These are phyloP conservation scores for Monodelphis domestica DNA, from an alignment of 2,797 vertebrate genomes.

Conservation along the genomic window DNA sequence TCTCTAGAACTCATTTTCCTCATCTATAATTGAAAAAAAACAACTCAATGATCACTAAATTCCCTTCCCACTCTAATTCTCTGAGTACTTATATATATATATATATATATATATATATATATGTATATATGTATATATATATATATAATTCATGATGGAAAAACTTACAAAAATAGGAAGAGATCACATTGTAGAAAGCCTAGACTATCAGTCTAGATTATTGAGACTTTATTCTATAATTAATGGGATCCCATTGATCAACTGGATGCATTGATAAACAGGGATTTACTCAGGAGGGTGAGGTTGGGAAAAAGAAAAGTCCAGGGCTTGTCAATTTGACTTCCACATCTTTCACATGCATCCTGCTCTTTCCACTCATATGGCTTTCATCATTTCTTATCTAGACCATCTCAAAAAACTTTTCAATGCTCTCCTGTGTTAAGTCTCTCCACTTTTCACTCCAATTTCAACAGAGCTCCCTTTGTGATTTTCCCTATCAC, in stretches of 20 bases:
- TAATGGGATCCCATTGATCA: neutral
- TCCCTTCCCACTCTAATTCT: neutral
- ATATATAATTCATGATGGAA: neutral
- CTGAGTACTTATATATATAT: neutral
- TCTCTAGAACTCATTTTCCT: neutral
- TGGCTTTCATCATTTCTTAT: neutral
- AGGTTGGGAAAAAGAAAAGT: neutral
- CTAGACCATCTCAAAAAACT: neutral
- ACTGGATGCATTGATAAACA: neutral
- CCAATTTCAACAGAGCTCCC: neutral
- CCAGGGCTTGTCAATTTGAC: neutral
- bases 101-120: neutral
- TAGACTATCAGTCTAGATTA: neutral
- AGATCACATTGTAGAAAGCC: neutral
- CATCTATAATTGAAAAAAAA: neutral
- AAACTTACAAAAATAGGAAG: neutral
- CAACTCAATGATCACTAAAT: neutral
- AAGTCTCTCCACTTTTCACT: neutral
- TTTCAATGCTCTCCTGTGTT: neutral
- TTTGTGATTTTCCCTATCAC: neutral
- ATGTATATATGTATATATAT: too few species aligned
- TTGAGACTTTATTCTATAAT: neutral
- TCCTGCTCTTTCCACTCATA: neutral
- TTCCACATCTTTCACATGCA: neutral
- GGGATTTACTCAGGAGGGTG: neutral